Base-by-base conservation (phyloP, 2,113 vertebrate species). In the Carassius gibelio region DNA sequence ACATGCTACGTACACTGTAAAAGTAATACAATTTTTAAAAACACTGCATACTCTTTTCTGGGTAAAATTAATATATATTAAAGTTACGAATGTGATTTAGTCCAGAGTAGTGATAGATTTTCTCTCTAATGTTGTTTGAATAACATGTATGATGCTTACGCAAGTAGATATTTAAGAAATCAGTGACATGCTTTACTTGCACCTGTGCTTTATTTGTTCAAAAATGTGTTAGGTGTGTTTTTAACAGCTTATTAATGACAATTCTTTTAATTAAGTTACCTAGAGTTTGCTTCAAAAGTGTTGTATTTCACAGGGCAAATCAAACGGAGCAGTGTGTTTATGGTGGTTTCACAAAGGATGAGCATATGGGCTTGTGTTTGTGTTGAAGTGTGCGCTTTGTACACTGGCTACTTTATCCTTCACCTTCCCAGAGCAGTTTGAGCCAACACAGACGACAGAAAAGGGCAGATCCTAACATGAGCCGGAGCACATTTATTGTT, bases 401-500 rank as follows among this genome's bases (percentile, higher is more conserved):
- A 21, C 48, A 52, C 36, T 21, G 84, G 9, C 50, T 55, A 72
- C n/a, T 34, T 75, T 86, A 26, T 19, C 45, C 66, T 26, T 81
- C 38, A 75, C 84, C 69, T 81, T 81, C 64, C 13, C 64, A 23
- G 8, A 80, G 57, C 55, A 52, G 68, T 81, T 81, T 75, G 64
- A 69, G 66, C 72, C 68, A 75, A 45, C 59, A 75, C 17, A 74
- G 55, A 72, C 76, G 81, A 45, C 76, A 72, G 19, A 45, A 79
- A 69, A 81, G 79, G 79, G 42, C 62, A 81, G 62, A 81, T 81
- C 15, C 3, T 17, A 81, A 64, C 62, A 69, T 69, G 79, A 81
- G 62, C 79, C 26, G 2, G 17, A 50, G 42, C 45, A 59, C 48
- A 81, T 19, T 36, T 81, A 52, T 11, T 52, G 26, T 69, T 81